phyloP scores from a whole-genome alignment of 2,797 vertebrate genomes.

The Sebastes jordani region DNA sequence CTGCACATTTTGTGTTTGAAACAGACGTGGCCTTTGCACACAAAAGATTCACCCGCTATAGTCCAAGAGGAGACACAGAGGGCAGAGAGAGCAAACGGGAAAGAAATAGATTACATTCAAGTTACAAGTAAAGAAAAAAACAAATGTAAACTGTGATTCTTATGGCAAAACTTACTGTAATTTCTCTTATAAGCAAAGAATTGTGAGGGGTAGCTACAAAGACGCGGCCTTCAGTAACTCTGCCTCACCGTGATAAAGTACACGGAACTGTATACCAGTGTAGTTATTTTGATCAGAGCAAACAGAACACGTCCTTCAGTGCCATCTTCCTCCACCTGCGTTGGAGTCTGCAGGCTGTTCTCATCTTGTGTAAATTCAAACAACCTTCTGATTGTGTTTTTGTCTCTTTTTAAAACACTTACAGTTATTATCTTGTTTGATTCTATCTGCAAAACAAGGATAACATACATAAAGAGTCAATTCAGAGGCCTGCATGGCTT shows the following conservation, averaged over 20 bases:
- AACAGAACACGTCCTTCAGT: constrained; percentile 34
- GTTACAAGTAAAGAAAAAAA: constrained; percentile 8
- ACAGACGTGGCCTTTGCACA: constrained; percentile 29
- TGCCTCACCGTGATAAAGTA: not conserved
- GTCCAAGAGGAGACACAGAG: not conserved
- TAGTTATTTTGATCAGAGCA: constrained; percentile 14
- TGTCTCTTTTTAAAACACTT: not conserved
- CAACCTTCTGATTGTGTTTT: not conserved
- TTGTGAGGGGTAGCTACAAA: not conserved
- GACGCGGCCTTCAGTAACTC: not conserved
- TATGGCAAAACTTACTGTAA: not conserved
- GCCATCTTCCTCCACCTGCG: not conserved
- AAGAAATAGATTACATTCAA: constrained; percentile 6
- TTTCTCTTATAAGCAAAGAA: not conserved
- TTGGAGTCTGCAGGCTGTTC: not conserved
- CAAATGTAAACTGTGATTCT: constrained; percentile 2
- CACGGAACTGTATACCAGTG: not conserved
- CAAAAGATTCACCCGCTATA: not conserved
- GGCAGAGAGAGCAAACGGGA: not conserved
- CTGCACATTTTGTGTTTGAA: constrained; percentile 46
- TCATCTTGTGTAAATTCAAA: constrained; percentile 8
- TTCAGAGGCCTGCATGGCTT: constrained; percentile 3
- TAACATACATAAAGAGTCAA: constrained; percentile 23
- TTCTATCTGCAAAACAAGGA: not conserved
- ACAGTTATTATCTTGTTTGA: not conserved